Evolutionary conservation across 2,888 invertebrate genomes (phyloP), one percentile per base, ranked within the genome.

Genomic region (Tubulanus polymorphus): DNA sequence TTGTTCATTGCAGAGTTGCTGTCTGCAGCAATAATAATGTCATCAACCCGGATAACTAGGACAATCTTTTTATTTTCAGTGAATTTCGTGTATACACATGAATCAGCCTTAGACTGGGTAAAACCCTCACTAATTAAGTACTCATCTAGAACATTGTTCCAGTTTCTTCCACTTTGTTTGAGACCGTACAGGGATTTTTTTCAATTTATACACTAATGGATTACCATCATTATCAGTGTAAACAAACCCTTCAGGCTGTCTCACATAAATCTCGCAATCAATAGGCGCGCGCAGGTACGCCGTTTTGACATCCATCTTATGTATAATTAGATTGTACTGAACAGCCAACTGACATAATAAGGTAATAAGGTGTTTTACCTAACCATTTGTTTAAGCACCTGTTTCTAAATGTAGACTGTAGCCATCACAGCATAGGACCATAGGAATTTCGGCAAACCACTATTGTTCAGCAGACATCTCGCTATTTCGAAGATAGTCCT

Each of bases 281-380:
- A 32, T 32, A 32, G 35, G 35, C 35, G n/a, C 35, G n/a, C n/a
- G 10, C 35, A 32, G n/a, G 35, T 32, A 32, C n/a, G 35, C 35
- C n/a, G 35, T n/a, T n/a, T 61, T 55, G 1, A 32, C 35, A 32
- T 32, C 35, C 35, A 32, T 32, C n/a, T 32, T 10, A 32, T 32
- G 35, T 32, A 32, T n/a, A 12, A n/a, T 32, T n/a, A 32, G 10
- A n/a, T 32, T n/a, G n/a, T 32, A 32, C 35, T 32, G 10, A 12
- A n/a, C n/a, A 12, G 35, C 35, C n/a, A 32, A 12, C 48, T 32
- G 35, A 10, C 10, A 12, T n/a, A 32, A 32, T 12, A n/a, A 60
- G 26, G 59, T 61, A 29, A 61, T 23, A 45, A 58, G 27, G 60
- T 60, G 2, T 54, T 59, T 12, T 25, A 3, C 26, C 25, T 20